phyloP scores from a whole-genome alignment of 2,113 vertebrate species.

The Motacilla alba region DNA sequence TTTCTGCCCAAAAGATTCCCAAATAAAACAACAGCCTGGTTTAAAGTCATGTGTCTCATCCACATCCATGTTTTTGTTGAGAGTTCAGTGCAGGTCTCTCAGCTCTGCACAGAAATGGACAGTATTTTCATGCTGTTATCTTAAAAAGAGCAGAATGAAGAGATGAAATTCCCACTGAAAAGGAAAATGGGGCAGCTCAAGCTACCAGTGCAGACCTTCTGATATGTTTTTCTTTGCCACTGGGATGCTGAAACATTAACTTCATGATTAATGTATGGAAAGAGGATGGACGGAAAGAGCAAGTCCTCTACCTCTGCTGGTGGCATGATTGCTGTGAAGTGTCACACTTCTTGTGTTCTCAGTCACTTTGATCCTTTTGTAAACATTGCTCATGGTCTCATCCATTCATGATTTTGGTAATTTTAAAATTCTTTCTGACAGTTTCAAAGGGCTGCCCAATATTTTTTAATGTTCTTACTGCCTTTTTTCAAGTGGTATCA shows the following conservation, averaged over 20 bases:
- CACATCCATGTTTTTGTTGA: background rate
- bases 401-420: background rate
- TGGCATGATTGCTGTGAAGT: background rate
- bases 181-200: background rate
- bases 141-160: background rate
- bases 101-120: background rate
- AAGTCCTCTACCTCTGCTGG: background rate
- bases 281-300: background rate
- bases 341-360: background rate
- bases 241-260: background rate
- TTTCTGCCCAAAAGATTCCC: background rate
- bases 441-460: background rate
- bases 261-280: background rate
- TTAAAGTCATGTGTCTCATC: background rate
- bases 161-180: background rate
- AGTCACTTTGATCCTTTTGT: background rate
- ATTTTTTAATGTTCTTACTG: background rate
- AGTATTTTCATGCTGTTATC: background rate
- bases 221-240: background rate
- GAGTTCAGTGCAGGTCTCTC: background rate
- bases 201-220: background rate
- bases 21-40: background rate
- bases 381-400: background rate
- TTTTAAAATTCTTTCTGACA: background rate
- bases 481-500: background rate